Percentiles rank a stretch among this genome's conserved stretches.
These are phyloP conservation scores for Chironomus riparius DNA, from an alignment of 2,888 invertebrate species.

Conservation along the genomic window DNA sequence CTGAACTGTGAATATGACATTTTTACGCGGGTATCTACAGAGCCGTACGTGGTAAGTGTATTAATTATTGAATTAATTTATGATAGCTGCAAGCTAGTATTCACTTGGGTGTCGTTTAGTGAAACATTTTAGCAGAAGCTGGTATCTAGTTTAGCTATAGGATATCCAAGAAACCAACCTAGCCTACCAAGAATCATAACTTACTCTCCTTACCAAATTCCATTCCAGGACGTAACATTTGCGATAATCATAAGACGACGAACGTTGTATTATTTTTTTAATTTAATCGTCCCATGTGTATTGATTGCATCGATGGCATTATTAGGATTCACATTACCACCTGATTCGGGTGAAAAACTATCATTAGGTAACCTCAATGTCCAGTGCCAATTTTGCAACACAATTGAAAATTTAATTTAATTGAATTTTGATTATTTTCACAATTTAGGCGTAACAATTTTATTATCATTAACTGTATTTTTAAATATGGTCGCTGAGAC, in stretches of 20 bases:
- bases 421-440: constrained; percentile 32
- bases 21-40: constrained; percentile 36
- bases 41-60: constrained; percentile 64
- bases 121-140: too few species aligned
- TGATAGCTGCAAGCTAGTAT: neutral
- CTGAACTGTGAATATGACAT: too few species aligned
- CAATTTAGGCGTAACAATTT: constrained; percentile 83
- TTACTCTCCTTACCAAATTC: constrained; percentile 55
- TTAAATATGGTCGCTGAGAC: constrained; percentile 97
- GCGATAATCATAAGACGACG: constrained; percentile 92
- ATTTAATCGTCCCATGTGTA: constrained; percentile 98
- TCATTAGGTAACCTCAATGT: constrained; percentile 65
- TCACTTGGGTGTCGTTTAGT: too few species aligned
- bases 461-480: constrained; percentile 95
- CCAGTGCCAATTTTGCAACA: neutral
- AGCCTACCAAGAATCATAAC: too few species aligned
- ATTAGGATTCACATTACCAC: constrained; percentile 95
- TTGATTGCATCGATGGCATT: constrained; percentile 98
- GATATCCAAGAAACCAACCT: too few species aligned
- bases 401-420: neutral
- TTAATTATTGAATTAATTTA: neutral
- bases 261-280: constrained; percentile 98
- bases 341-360: constrained; percentile 98
- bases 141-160: too few species aligned
- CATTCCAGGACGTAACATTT: constrained; percentile 75